Conservation (phyloP, 2,797 vertebrate species). For the Neopelma chrysocephalum region DNA sequence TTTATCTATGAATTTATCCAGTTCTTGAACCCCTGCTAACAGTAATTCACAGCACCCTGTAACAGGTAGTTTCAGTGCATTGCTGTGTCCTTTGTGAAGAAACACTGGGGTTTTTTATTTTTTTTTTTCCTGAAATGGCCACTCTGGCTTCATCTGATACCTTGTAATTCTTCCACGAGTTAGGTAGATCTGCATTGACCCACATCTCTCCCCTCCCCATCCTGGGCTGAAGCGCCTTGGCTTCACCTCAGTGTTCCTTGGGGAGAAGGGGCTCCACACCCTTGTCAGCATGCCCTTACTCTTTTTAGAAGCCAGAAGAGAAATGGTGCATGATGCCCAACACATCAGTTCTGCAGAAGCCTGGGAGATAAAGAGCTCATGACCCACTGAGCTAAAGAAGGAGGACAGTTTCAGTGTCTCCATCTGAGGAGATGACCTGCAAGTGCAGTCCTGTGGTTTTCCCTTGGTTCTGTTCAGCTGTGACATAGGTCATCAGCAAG, state of each 20-base stretch:
- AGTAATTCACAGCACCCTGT: fast-evolving
- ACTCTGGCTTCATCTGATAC: not conserved
- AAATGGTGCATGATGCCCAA: not conserved
- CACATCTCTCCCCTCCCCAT: not conserved
- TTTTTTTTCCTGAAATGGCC: fast-evolving
- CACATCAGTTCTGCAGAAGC: not conserved
- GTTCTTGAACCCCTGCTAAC: not conserved
- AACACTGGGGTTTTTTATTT: not conserved
- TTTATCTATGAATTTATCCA: not conserved
- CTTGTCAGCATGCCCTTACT: not conserved
- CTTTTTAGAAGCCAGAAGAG: not conserved
- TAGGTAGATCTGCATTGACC: not conserved
- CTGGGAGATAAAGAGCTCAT: not conserved
- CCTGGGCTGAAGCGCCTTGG: fast-evolving
- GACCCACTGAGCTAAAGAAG: not conserved
- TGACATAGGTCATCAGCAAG: not conserved
- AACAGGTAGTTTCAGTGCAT: not conserved
- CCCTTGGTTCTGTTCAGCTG: not conserved
- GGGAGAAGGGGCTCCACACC: not conserved
- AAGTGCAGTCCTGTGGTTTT: not conserved
- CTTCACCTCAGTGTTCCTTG: not conserved
- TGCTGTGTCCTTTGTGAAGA: not conserved
- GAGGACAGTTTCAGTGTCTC: not conserved
- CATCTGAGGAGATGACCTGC: fast-evolving
- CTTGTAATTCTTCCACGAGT: not conserved